These are phyloP conservation scores for Ectropis grisescens DNA, from an alignment of 1,140 invertebrate species.

Conservation along the genomic window DNA sequence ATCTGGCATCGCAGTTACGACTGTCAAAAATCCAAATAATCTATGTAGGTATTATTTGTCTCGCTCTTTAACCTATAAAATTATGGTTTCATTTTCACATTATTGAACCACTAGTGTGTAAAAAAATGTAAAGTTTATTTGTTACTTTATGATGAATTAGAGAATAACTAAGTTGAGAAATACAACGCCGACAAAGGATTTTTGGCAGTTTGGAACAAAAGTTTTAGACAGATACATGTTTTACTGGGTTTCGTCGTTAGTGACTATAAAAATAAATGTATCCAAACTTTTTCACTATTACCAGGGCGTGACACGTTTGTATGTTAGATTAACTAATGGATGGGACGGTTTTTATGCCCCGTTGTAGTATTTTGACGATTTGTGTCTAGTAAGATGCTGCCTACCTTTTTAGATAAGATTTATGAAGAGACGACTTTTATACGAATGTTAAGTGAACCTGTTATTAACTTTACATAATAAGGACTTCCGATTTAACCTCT, in stretches of 20 bases:
- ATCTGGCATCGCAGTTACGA: slow-evolving; percentile 1
- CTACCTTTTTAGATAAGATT: slow-evolving; percentile 67
- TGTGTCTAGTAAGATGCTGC: slow-evolving; percentile 43
- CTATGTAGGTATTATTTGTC: too few relatives aligned
- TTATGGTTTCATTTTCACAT: too few relatives aligned
- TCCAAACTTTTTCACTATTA: slow-evolving; percentile 50
- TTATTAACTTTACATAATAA: slow-evolving; percentile 61
- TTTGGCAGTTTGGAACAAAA: too few relatives aligned
- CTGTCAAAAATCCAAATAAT: slow-evolving; percentile 3
- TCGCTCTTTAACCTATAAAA: too few relatives aligned
- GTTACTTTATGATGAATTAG: too few relatives aligned
- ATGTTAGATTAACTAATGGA: slow-evolving; percentile 28
- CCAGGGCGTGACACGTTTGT: slow-evolving; percentile 26
- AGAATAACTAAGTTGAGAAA: too few relatives aligned
- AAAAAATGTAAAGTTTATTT: too few relatives aligned
- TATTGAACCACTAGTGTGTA: too few relatives aligned
- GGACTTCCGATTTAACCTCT: slow-evolving; percentile 59
- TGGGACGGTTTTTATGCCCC: slow-evolving; percentile 33
- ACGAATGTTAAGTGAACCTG: slow-evolving; percentile 65
- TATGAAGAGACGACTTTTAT: slow-evolving; percentile 67
- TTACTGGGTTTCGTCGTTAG: slow-evolving; percentile 17
- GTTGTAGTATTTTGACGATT: slow-evolving; percentile 37
- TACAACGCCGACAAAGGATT: too few relatives aligned
- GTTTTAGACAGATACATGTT: slow-evolving; percentile 1
- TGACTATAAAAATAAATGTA: slow-evolving; percentile 40